A percentile compares a stretch with the other conserved stretches of the same genome.
Conservation (phyloP, 2,888 invertebrate genomes). For the Cephus sareptanus region DNA sequence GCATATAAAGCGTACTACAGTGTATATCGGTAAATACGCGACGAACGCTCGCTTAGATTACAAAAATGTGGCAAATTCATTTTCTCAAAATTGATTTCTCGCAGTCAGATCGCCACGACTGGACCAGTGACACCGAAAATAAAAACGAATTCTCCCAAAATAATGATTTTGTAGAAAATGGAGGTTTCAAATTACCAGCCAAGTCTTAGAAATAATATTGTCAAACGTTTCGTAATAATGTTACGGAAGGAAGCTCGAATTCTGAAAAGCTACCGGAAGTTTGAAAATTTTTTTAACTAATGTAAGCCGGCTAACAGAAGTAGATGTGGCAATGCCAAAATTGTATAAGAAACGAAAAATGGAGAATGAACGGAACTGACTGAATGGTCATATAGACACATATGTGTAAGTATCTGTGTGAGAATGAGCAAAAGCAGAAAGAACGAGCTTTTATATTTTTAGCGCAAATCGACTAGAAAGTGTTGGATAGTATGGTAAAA, state of each 20-base stretch:
- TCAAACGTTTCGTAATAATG: background rate
- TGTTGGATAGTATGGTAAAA: background rate
- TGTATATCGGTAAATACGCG: background rate
- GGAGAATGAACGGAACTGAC: background rate
- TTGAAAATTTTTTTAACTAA: background rate
- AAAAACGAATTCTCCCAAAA: background rate
- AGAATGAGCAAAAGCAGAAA: conserved; percentile 1
- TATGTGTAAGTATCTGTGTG: background rate
- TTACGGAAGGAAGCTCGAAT: background rate
- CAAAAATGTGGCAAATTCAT: background rate
- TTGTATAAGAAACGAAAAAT: background rate
- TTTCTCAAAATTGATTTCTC: background rate
- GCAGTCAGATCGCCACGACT: background rate
- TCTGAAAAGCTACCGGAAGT: background rate
- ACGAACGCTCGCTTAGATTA: background rate
- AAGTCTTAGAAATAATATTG: background rate
- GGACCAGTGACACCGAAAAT: background rate
- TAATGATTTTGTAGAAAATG: background rate
- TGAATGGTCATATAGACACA: background rate
- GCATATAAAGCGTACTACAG: background rate
- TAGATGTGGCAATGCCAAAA: background rate
- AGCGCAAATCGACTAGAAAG: conserved; percentile 12
- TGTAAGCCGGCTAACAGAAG: background rate
- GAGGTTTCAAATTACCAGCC: background rate
- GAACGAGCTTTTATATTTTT: conserved; percentile 23